Conservation (phyloP, 2,797 vertebrate species). For the Pelodytes ibericus region DNA sequence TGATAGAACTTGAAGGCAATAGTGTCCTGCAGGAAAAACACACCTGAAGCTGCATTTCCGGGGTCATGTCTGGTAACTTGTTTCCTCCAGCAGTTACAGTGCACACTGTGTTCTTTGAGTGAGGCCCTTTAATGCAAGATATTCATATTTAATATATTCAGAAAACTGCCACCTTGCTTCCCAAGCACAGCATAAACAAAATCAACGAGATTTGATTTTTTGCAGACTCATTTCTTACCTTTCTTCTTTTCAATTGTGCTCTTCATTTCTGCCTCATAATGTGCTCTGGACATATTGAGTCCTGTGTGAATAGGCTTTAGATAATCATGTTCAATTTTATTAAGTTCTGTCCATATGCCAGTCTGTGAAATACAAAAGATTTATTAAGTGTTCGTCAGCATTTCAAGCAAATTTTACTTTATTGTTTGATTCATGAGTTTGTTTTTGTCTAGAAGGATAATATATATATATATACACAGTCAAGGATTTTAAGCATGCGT, state of each 20-base stretch:
- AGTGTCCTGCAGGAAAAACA: conserved; percentile 41
- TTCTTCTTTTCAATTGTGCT: conserved; percentile 77
- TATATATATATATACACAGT: no score
- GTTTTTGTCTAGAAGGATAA: no score
- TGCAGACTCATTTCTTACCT: conserved; percentile 62
- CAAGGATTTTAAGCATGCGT: no score
- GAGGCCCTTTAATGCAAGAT: conserved; percentile 66
- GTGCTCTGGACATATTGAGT: conserved; percentile 86
- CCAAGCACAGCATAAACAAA: neutral
- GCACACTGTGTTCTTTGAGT: conserved; percentile 67
- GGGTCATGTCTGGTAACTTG: conserved; percentile 83
- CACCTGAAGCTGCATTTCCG: conserved; percentile 91
- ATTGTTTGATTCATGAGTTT: no score
- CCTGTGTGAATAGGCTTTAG: conserved; percentile 82
- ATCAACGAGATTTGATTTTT: neutral
- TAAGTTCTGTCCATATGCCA: conserved; percentile 80
- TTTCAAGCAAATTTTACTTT: neutral
- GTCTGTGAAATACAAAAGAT: conserved; percentile 66
- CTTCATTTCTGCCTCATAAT: conserved; percentile 86
- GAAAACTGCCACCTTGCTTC: neutral
- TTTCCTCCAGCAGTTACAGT: conserved; percentile 80
- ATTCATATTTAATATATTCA: neutral
- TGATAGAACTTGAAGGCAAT: conserved; percentile 28
- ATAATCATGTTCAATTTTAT: conserved; percentile 79
- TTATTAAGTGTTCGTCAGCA: neutral